These are phyloP conservation scores for Smittia sp. DNA, from an alignment of 2,888 invertebrate species.

Conservation along the genomic window DNA sequence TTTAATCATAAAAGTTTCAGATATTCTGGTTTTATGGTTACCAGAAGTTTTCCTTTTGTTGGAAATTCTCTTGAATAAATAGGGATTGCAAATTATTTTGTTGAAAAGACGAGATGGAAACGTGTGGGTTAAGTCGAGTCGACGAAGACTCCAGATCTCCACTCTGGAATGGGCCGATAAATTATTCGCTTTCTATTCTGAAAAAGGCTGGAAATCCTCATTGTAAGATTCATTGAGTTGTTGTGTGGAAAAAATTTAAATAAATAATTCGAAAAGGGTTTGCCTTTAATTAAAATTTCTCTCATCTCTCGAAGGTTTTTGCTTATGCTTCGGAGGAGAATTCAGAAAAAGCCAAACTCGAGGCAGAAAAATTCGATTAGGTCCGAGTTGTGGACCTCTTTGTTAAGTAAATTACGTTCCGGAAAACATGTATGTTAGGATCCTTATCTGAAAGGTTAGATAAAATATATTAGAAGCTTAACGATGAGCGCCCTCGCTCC, in stretches of 20 bases:
- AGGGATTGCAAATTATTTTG: slow-evolving; percentile 6
- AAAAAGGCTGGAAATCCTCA: slow-evolving; percentile 28
- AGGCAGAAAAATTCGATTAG: slow-evolving; percentile 41
- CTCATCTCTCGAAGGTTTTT: slow-evolving; percentile 25
- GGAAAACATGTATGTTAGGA: slow-evolving; percentile 27
- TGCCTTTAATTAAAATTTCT: slow-evolving; percentile 41
- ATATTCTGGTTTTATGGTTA: slow-evolving; percentile 31
- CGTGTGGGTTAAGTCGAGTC: background rate
- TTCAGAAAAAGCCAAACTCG: background rate
- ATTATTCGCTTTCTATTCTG: slow-evolving; percentile 20
- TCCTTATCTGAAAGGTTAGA: slow-evolving; percentile 30
- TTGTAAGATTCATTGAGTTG: slow-evolving; percentile 41
- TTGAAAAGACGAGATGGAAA: background rate
- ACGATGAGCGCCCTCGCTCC: background rate
- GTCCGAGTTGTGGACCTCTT: slow-evolving; percentile 3
- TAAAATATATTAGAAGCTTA: slow-evolving; percentile 32
- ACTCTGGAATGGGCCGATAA: slow-evolving; percentile 23
- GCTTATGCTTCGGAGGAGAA: background rate
- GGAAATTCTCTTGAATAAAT: background rate
- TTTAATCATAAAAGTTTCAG: slow-evolving; percentile 40
- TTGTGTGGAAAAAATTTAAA: slow-evolving; percentile 33
- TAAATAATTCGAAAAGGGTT: slow-evolving; percentile 40
- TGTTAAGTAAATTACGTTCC: slow-evolving; percentile 14
- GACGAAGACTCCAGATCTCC: background rate
- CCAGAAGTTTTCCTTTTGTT: slow-evolving; percentile 39